A percentile compares a stretch with the other conserved stretches of the same genome.
Conservation (phyloP, 2,113 vertebrate species). For the Lonchura striata region DNA sequence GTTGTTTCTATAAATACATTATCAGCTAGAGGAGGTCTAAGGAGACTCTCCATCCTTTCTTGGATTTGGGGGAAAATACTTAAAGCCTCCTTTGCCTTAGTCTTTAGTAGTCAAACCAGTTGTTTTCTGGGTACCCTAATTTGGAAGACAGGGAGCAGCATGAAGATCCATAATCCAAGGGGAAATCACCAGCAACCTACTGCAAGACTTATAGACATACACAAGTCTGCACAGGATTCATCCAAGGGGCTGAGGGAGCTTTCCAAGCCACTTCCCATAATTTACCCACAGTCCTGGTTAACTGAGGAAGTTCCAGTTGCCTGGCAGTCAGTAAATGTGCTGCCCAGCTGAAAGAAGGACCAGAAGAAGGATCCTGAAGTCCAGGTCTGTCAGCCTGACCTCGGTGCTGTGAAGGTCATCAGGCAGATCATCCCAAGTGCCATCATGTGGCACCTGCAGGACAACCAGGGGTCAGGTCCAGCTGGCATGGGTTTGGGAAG, state of each 20-base stretch:
- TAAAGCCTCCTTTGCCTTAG: not conserved
- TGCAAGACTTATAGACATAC: not conserved
- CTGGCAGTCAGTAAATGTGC: not conserved
- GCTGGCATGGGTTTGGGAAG: not conserved
- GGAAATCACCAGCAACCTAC: not conserved
- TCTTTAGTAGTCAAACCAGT: not conserved
- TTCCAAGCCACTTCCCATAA: not conserved
- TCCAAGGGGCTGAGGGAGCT: not conserved
- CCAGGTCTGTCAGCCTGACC: not conserved
- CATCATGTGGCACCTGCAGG: not conserved
- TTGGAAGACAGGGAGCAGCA: not conserved
- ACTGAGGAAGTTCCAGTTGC: not conserved
- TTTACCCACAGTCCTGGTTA: not conserved
- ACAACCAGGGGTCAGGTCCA: not conserved
- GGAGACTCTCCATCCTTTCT: not conserved
- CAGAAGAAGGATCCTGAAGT: not conserved
- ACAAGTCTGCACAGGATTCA: not conserved
- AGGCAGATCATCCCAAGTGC: not conserved
- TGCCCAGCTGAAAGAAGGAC: not conserved
- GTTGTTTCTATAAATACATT: not conserved
- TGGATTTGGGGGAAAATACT: not conserved
- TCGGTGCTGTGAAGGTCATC: accelerated
- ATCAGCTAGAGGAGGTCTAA: not conserved
- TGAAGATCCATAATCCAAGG: not conserved
- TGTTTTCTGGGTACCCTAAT: not conserved